phyloP scores from a whole-genome alignment of 2,888 invertebrate species.

The Rhamnusium bicolor region DNA sequence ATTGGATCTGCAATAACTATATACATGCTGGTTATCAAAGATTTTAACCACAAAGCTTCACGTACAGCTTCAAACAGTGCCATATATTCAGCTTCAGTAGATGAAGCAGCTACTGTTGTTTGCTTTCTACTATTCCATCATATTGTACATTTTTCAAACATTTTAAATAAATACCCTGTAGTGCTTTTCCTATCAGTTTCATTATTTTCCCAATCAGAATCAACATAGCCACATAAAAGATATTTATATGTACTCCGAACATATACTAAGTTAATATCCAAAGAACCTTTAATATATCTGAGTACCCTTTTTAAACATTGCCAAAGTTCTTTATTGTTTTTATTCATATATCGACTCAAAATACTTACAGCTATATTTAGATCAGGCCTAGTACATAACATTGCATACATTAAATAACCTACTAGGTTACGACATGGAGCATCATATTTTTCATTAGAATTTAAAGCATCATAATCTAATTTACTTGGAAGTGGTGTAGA shows the following conservation, averaged over 20 bases:
- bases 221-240: constrained; percentile 27
- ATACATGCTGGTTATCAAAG: not conserved
- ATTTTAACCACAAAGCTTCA: constrained; percentile 60
- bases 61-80: constrained; percentile 54
- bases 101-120: constrained; percentile 57
- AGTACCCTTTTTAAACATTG: constrained; percentile 54
- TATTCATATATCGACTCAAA: constrained; percentile 55
- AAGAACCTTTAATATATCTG: constrained; percentile 57
- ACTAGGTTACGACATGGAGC: constrained; percentile 49
- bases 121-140: constrained; percentile 29
- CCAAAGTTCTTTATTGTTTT: constrained; percentile 54
- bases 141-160: constrained; percentile 30
- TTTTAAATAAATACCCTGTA: constrained; percentile 35
- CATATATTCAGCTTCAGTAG: constrained; percentile 51
- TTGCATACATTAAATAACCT: constrained; percentile 48
- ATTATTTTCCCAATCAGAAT: constrained; percentile 36
- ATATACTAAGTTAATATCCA: constrained; percentile 24
- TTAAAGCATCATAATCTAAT: constrained; percentile 52
- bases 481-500: too few relatives aligned
- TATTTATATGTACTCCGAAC: constrained; percentile 12
- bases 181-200: constrained; percentile 32
- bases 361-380: constrained; percentile 53
- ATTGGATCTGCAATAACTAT: too few relatives aligned
- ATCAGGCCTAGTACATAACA: constrained; percentile 49
- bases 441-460: constrained; percentile 51